phyloP scores from a whole-genome alignment of 2,797 vertebrate species.

The Ceyx erithaca region DNA sequence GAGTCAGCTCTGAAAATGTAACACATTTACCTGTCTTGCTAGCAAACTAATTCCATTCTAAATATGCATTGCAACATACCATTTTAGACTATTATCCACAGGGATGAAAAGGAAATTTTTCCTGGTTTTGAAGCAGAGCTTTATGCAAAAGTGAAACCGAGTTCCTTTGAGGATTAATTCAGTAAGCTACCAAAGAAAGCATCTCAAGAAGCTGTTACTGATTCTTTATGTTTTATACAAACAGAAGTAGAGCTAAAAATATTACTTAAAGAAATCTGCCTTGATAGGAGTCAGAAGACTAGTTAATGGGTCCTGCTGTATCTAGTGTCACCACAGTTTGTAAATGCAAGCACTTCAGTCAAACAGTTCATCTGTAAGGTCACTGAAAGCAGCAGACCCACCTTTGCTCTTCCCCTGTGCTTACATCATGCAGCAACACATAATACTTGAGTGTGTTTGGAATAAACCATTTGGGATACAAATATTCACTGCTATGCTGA shows the following conservation, averaged over 20 bases:
- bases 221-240: background rate
- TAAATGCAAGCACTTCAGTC: background rate
- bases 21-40: background rate
- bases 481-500: conserved; percentile 95
- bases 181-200: background rate
- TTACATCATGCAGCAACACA: conserved; percentile 93
- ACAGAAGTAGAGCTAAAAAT: background rate
- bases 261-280: background rate
- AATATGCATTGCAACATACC: background rate
- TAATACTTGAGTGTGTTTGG: conserved; percentile 99
- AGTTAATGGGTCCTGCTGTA: background rate
- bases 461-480: conserved; percentile 96
- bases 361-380: background rate
- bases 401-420: conserved; percentile 92
- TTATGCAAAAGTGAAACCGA: background rate
- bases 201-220: background rate
- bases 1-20: conserved; percentile 86
- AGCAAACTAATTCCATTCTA: background rate
- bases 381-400: conserved; percentile 68
- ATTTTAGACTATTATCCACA: background rate
- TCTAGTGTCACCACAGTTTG: background rate
- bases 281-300: background rate
- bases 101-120: background rate
- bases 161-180: background rate
- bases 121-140: background rate